Evolutionary conservation across 2,888 invertebrate genomes (phyloP), one percentile per base, ranked within the genome.

Genomic region (Cacoxenus indagator): DNA sequence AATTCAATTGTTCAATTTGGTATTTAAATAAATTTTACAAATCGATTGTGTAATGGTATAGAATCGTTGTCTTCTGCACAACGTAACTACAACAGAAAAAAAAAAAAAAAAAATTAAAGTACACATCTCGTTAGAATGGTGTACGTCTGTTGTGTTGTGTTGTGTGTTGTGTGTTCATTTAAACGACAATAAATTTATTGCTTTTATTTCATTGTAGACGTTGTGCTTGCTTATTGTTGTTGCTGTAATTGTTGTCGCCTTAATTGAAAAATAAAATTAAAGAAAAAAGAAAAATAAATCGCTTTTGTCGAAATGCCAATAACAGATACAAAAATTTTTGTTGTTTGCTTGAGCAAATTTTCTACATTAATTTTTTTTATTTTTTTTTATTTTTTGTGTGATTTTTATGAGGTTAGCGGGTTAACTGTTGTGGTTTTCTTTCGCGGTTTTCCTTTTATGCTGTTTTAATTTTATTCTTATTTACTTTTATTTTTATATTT

Each of bases 211-310:
- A 54, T 26, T 26, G 22, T 22, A 19, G 51, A 22, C 55, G 29
- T 17, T 22, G 22, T 29, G 17, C 19, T 37, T 48, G 29, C 27
- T 37, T n/a, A 17, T 31, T 48, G 3, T 37, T 26, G 26, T 22
- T 72, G 46, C 70, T 67, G 70, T 65, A 74, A 70, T 70, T 73
- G 67, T 61, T 67, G 68, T 70, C 69, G 70, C 69, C 67, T 48
- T 73, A 75, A 77, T 75, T 75, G 70, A 76, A 75, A 76, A 73
- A 69, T 69, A 70, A 74, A 70, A 72, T 73, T 70, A 70, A 67
- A 73, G 65, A 72, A 54, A 70, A 54, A 67, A 57, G 45, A 17
- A 4, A 9, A 9, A 19, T 48, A 4, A 43, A 43, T 61, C 22
- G 6, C 29, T 67, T 64, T 17, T 46, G 37, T 45, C 57, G 45